Percentiles rank a stretch among this genome's conserved stretches.
Evolutionary conservation across 1,140 invertebrate species (phyloP).

Genomic region (Galleria mellonella): DNA sequence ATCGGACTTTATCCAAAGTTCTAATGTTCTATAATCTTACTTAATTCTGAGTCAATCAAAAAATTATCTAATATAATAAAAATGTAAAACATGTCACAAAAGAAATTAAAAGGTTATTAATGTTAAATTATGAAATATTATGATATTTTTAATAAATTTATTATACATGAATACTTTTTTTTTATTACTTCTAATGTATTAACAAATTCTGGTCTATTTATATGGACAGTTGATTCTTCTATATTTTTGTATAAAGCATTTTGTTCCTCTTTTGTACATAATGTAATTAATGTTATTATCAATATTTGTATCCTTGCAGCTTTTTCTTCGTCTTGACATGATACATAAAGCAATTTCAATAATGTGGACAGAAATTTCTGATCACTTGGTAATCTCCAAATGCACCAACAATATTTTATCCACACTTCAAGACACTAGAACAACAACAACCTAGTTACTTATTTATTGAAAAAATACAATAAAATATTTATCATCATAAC

Average conservation of each 20-base stretch:
- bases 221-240: neutral
- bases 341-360: constrained; percentile 42
- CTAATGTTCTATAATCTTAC: too few relatives aligned
- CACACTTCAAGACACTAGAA: constrained; percentile 53
- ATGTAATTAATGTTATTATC: constrained; percentile 31
- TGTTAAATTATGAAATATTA: too few relatives aligned
- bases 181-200: constrained; percentile 3
- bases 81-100: too few relatives aligned
- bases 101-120: too few relatives aligned
- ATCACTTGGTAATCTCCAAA: constrained; percentile 40
- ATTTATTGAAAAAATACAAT: too few relatives aligned
- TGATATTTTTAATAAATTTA: neutral
- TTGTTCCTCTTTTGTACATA: constrained; percentile 33
- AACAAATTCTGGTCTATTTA: neutral
- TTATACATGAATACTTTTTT: neutral
- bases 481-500: too few relatives aligned
- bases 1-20: too few relatives aligned
- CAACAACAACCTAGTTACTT: neutral
- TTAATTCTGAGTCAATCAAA: too few relatives aligned
- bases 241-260: constrained; percentile 16
- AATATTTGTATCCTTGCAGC: constrained; percentile 25
- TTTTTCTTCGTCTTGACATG: constrained; percentile 19
- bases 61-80: too few relatives aligned
- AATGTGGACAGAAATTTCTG: constrained; percentile 35
- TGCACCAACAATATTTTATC: constrained; percentile 48